Evolutionary conservation across 2,888 invertebrate species (phyloP).

Genomic region (Agrochola circellaris): DNA sequence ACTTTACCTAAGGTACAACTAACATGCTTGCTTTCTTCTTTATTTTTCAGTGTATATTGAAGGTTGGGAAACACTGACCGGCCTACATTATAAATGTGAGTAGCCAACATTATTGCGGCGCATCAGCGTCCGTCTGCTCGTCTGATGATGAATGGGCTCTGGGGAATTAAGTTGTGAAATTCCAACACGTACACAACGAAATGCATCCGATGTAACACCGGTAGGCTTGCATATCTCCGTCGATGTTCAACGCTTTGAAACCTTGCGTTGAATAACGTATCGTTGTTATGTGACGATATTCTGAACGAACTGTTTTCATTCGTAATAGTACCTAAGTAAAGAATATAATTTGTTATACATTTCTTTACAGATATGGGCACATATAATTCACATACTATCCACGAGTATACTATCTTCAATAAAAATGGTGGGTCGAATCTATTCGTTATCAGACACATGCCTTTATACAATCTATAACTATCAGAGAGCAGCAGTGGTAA

Average conservation of each 20-base stretch:
- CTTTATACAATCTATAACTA: background rate
- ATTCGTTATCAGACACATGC: background rate
- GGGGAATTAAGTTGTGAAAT: slow-evolving; percentile 2
- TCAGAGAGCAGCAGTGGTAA: too few species aligned
- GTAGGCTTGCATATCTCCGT: background rate
- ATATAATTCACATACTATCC: background rate
- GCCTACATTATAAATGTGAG: background rate
- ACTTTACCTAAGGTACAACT: background rate
- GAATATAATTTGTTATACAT: background rate
- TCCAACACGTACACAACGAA: background rate
- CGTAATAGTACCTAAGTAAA: background rate
- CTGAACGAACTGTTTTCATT: background rate
- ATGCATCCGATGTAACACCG: background rate
- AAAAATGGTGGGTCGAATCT: background rate
- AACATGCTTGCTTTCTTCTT: background rate
- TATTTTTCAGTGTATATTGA: background rate
- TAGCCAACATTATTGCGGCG: background rate
- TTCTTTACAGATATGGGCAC: background rate
- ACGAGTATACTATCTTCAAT: background rate
- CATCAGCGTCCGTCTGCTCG: background rate
- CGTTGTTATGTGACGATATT: background rate
- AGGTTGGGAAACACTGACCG: background rate
- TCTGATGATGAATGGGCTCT: background rate
- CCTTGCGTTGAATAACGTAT: background rate
- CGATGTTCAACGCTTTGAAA: slow-evolving; percentile 3